These are phyloP conservation scores for Varecia variegata DNA, from an alignment of 2,797 vertebrate species.

Conservation along the genomic window DNA sequence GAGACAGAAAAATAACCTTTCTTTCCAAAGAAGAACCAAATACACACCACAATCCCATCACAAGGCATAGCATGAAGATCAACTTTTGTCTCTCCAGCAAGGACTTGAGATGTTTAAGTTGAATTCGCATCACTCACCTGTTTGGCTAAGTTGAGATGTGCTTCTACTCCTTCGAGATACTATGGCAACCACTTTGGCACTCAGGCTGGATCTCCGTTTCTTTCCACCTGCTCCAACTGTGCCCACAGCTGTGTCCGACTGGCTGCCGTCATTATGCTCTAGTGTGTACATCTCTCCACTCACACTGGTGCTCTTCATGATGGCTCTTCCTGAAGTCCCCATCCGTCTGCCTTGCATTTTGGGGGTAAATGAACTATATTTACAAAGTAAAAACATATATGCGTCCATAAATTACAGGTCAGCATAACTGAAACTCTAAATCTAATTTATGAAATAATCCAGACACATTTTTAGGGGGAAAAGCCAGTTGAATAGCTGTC, in stretches of 20 bases:
- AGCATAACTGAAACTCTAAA: conserved; percentile 60
- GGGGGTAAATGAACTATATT: conserved; percentile 89
- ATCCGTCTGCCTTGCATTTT: conserved; percentile 93
- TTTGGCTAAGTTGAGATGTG: conserved; percentile 96
- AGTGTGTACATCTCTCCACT: conserved; percentile 96
- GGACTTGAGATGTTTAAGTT: background rate
- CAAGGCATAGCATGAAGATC: background rate
- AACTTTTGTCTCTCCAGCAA: background rate
- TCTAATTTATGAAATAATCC: conserved; percentile 65
- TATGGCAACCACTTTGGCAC: conserved; percentile 96
- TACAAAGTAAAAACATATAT: conserved; percentile 87
- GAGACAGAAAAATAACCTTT: conserved; percentile 12
- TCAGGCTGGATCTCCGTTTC: conserved; percentile 96
- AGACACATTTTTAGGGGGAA: background rate
- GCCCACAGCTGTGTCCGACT: conserved; percentile 97
- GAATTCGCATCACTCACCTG: conserved; percentile 87
- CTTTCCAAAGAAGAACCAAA: background rate
- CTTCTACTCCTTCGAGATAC: conserved; percentile 96
- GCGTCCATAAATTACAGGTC: conserved; percentile 81
- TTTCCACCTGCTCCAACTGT: conserved; percentile 92
- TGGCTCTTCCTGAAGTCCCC: conserved; percentile 92
- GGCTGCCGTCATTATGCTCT: conserved; percentile 97
- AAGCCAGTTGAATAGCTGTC: background rate
- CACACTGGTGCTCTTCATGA: conserved; percentile 97
- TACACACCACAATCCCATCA: background rate